Evolutionary conservation across 2,113 vertebrate species (phyloP), one percentile per base, ranked within the genome.

Genomic region (Notarius lentiginosus): DNA sequence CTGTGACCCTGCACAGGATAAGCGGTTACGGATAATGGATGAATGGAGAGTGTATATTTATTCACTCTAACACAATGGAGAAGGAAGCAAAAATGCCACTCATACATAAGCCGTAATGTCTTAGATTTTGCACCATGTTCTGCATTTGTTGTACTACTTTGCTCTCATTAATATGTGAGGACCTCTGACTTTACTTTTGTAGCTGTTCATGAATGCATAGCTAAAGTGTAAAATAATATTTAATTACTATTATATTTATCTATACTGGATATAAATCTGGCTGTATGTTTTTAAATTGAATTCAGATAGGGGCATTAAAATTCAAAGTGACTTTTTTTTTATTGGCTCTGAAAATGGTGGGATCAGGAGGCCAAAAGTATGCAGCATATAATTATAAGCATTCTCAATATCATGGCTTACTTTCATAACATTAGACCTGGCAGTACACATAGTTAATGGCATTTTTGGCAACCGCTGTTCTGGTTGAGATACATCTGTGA

Each of bases 381-480:
- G 72, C 22, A 55, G 34, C 84, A 86, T 86, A 92, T 88, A 86
- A 85, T 82, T 90, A 86, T 81, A 91, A 87, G 87, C 87, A 85
- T 72, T 79, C 51, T 51, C 65, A 63, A 84, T 77, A 86, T 41
- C 55, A 66, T 56, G 87, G 87, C 81, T 90, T 82, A 77, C 89
- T 92, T 77, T 18, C 20, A 49, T 83, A 66, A 89, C 86, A 89
- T 90, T 92, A 87, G 86, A 90, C 88, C 83, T 30, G 49, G 68
- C 58, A 82, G 82, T 90, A 87, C 89, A 90, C 84, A 90, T 87
- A 79, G 92, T 92, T 94, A 94, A 94, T 94, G 92, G 92, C 90
- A 80, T 91, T 93, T 92, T 94, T 94, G 93, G 93, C 93, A 92
- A 88, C 82, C 85, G 47, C 85, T 89, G 84, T 88, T 60, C 90